Evolutionary conservation across 2,113 vertebrate species (phyloP), one percentile per base, ranked within the genome.

Genomic region (Phylloscopus whistleri): DNA sequence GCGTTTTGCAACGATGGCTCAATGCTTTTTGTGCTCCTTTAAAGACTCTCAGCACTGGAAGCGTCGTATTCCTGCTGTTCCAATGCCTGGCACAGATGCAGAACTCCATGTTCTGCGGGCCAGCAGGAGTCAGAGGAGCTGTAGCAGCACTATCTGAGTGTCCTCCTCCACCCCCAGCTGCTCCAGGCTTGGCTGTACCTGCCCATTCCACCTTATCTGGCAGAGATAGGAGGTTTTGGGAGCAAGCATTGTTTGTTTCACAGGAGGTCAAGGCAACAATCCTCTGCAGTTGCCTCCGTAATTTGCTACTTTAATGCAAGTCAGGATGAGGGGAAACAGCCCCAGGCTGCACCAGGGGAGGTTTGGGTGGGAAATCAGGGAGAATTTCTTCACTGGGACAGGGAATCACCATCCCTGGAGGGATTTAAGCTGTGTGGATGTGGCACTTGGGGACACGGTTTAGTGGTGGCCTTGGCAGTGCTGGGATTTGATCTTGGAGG

Each of bases 11-110:
- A 44, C 4, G 43, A 78, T 43, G 78, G 69, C 93, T 59, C 75
- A 81, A 43, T 41, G 83, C 66, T 83, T 84, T 82, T 70, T 74
- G 76, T 94, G 92, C 77, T 62, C 75, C 83, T 88, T 76, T 88
- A 8, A 76, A 80, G 85, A 18, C 94, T 91, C 77, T 46, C 3
- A 24, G 1, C 75, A 16, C 88, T 88, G 86, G 76, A 63, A 93
- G 94, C 90, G 26, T 88, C 46, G 0, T 80, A 69, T 94, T 90
- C 82, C 95, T 80, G 95, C 96, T 88, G 92, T 86, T 92, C 92
- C 96, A 90, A 16, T 60, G 88, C 35, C 92, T 97, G 96, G 96
- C 92, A 95, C 94, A 22, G 94, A 39, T 16, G 90, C 93, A 95
- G 95, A 89, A 92, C 96, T 93, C 59, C 59, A 5, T 89, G 96